Conservation (phyloP, 2,888 invertebrate genomes). For the Emmelina monodactyla region DNA sequence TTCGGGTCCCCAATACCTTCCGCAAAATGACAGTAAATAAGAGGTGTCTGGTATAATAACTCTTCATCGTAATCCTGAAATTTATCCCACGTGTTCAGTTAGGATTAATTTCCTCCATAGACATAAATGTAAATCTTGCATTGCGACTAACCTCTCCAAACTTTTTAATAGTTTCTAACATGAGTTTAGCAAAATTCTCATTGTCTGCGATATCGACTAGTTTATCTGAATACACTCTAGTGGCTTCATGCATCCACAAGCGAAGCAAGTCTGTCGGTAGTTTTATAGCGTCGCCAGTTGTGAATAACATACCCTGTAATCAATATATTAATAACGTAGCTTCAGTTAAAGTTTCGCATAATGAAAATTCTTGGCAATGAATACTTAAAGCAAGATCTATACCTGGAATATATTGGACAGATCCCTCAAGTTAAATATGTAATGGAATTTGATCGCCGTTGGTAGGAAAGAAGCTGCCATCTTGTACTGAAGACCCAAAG, state of each 20-base stretch:
- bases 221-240: conserved; percentile 91
- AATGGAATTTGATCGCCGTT: conserved; percentile 95
- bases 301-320: conserved; percentile 88
- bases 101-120: not conserved
- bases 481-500: conserved; percentile 79
- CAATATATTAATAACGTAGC: too few relatives aligned
- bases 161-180: conserved; percentile 81
- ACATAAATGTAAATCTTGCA: not conserved
- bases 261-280: conserved; percentile 75
- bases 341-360: not conserved
- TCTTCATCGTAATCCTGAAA: conserved; percentile 75
- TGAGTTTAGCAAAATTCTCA: conserved; percentile 74
- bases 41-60: conserved; percentile 73
- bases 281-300: conserved; percentile 78
- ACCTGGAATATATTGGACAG: conserved; percentile 94
- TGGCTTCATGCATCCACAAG: conserved; percentile 90
- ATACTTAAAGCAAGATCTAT: conserved; percentile 10
- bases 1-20: conserved; percentile 91
- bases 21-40: conserved; percentile 93
- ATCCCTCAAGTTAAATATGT: conserved; percentile 91
- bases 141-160: conserved; percentile 64
- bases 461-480: conserved; percentile 83
- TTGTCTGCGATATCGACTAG: conserved; percentile 83
- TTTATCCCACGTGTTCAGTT: not conserved
- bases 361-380: not conserved